Evolutionary conservation across 2,113 vertebrate genomes (phyloP), one percentile per base, ranked within the genome.

Genomic region (Oceanodroma tethys): DNA sequence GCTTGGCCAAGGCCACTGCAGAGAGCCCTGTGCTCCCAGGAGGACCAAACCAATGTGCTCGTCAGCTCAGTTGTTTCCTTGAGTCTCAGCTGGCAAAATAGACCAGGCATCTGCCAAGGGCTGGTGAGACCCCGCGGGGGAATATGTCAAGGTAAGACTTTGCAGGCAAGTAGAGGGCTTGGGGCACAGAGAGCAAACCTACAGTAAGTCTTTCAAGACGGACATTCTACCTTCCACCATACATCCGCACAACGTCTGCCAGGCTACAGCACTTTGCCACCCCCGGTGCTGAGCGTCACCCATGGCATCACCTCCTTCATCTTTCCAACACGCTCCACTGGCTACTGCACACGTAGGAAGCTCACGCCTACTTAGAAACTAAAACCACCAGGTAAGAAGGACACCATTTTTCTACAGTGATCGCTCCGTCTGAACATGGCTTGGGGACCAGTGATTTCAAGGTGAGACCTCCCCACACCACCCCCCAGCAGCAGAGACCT

Each of bases 341-440:
- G 5, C 71, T 45, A 1, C 83, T 34, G 58, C 76, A 42, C 36
- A 0, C 67, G 47, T 11, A 20, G n/a, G 58, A 6, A 8, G 25
- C 9, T 86, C 58, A 3, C 4, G 0, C 16, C 84, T 45, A 18
- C 68, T 18, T 21, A 16, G 58, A 50, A 42, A 25, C 66, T 45
- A 42, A 83, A 59, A 27, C 22, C 71, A 13, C 34, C 1, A 2
- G 19, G 42, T 0, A 7, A 52, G 59, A 26, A 45, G 63, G 40
- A 52, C n/a, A 6, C 5, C 1, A 26, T 18, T 11, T 60, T 66
- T 19, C 63, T 59, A 47, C 76, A 18, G 52, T 0, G 0, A 36
- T 19, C 1, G 1, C 65, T 60, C 40, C 34, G 30, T 15, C 63
- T 10, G 38, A 36, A 6, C 0, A 0, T 66, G 71, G 2, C 30